A percentile compares a stretch with the other conserved stretches of the same genome.
phyloP scores from a whole-genome alignment of 2,797 vertebrate species.

The Ara ararauna region DNA sequence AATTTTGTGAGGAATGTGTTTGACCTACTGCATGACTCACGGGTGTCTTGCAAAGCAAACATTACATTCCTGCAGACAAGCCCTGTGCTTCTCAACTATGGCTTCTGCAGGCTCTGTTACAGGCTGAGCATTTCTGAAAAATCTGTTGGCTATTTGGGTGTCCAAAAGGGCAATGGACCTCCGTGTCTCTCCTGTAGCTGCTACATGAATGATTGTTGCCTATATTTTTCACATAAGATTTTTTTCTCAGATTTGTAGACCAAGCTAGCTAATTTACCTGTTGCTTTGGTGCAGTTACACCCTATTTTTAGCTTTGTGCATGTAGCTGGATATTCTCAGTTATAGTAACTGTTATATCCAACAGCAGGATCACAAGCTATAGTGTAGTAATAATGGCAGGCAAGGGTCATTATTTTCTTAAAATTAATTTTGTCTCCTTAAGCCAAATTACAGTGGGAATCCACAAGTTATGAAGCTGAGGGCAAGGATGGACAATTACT shows the following conservation, averaged over 20 bases:
- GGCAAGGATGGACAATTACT: not conserved
- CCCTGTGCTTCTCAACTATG: not conserved
- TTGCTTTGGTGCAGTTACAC: not conserved
- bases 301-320: not conserved
- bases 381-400: not conserved
- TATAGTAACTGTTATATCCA: not conserved
- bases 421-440: conserved; percentile 26
- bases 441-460: not conserved
- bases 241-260: not conserved
- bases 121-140: not conserved
- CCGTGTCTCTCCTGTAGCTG: fast-evolving
- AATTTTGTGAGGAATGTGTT: not conserved
- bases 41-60: not conserved
- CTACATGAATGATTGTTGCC: not conserved
- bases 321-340: not conserved
- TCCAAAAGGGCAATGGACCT: not conserved
- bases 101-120: not conserved
- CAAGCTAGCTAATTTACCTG: not conserved
- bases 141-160: not conserved
- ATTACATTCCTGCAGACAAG: not conserved
- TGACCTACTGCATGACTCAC: not conserved
- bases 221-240: not conserved
- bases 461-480: not conserved
- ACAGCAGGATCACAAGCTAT: not conserved
- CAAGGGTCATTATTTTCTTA: not conserved